Evolutionary conservation across 2,797 vertebrate genomes (phyloP).

Genomic region (Parotocinclus haroldoi): DNA sequence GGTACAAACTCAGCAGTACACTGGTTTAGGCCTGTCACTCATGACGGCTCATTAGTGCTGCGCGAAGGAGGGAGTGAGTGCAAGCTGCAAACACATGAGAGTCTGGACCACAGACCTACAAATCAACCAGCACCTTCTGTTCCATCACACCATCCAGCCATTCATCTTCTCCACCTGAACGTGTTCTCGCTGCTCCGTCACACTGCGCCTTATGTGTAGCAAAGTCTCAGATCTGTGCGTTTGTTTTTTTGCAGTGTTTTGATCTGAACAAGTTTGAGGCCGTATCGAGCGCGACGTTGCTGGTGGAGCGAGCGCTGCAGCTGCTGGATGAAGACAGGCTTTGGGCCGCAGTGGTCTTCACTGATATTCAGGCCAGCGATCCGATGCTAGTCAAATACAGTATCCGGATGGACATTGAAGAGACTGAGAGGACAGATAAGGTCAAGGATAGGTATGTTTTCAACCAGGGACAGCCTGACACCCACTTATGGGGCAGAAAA

Average conservation of each 20-base stretch:
- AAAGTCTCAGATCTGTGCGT: constrained; percentile 17
- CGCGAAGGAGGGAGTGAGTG: not conserved
- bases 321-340: constrained; percentile 81
- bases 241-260: constrained; percentile 77
- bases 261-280: constrained; percentile 91
- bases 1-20: not conserved
- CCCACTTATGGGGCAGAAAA: too few relatives aligned
- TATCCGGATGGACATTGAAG: constrained; percentile 94
- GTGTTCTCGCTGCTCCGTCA: not conserved
- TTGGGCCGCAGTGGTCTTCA: constrained; percentile 91
- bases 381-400: constrained; percentile 88
- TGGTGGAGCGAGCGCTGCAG: constrained; percentile 81
- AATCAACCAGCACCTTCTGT: too few relatives aligned
- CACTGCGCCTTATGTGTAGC: not conserved
- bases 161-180: too few relatives aligned
- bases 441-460: constrained; percentile 78
- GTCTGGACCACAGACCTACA: constrained; percentile 1
- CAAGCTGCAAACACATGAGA: constrained; percentile 1
- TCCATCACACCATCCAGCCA: too few relatives aligned
- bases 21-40: constrained; percentile 12
- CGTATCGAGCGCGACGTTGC: constrained; percentile 70
- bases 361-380: constrained; percentile 67
- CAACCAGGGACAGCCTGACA: too few relatives aligned
- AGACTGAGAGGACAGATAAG: constrained; percentile 83
- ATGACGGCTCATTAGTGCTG: constrained; percentile 27